These are phyloP conservation scores for Cotesia vestalis DNA, from an alignment of 1,140 invertebrate genomes.

Conservation along the genomic window DNA sequence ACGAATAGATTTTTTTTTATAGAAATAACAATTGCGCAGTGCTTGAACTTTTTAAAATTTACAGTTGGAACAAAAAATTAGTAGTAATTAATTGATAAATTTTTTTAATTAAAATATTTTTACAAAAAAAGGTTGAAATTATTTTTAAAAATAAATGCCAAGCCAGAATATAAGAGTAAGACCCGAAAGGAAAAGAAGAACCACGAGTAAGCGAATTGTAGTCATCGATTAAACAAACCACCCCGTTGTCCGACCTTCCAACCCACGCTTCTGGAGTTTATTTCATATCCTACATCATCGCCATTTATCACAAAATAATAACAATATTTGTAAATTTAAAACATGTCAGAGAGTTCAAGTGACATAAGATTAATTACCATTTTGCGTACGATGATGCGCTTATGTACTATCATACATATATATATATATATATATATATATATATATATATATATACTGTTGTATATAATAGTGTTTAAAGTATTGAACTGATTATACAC, in stretches of 20 bases:
- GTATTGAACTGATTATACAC: too few relatives aligned
- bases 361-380: too few relatives aligned
- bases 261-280: conserved; percentile 8
- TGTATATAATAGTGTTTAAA: too few relatives aligned
- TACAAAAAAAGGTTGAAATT: background rate
- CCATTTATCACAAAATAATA: background rate
- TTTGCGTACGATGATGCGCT: too few relatives aligned
- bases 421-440: too few relatives aligned
- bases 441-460: too few relatives aligned
- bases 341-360: too few relatives aligned
- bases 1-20: conserved; percentile 1
- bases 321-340: background rate
- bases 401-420: too few relatives aligned
- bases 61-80: background rate
- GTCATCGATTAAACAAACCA: conserved; percentile 42
- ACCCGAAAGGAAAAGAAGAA: conserved; percentile 20
- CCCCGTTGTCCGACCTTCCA: conserved; percentile 38
- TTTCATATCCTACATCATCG: conserved; percentile 8
- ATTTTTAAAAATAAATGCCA: background rate
- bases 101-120: background rate
- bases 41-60: too few relatives aligned
- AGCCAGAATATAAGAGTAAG: conserved; percentile 14
- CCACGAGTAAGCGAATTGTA: conserved; percentile 23
- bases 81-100: background rate
- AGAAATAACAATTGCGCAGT: too few relatives aligned